Evolutionary conservation across 2,797 vertebrate species (phyloP), one percentile per base, ranked within the genome.

Genomic region (Premnoplex brunnescens): DNA sequence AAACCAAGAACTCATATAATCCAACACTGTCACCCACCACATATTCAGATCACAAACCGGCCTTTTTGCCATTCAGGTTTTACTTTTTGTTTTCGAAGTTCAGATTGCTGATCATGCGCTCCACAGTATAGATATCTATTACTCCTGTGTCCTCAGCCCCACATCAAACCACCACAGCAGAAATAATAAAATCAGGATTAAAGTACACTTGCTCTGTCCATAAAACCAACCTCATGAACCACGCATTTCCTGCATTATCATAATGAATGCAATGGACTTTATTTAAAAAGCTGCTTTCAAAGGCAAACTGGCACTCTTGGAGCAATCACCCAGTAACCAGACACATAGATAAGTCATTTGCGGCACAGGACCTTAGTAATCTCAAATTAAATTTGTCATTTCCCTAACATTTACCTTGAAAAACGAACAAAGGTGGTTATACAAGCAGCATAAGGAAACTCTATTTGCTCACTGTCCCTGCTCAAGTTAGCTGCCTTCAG

Each of bases 121-220:
- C 88, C 43, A 39, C 60, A 8, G 0, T 46, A 74, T 2, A 1
- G 75, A 6, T 52, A 91, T 56, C 89, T 67, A 64, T 44, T 58
- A 90, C 80, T 77, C 66, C 92, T 49, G 63, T 7, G 3, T 85
- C 77, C 79, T 87, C 92, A 88, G 87, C 71, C 67, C 71, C 69
- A 79, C 32, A 66, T 58, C 34, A 12, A 92, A 91, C 54, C 83
- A 91, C 46, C 72, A 68, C 4, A 13, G 77, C 41, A 95, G 81
- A 96, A 96, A 95, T 85, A 96, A 97, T 96, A 95, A 95, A 93
- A 43, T 51, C 73, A 88, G 86, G 95, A 96, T 72, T 97, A 97
- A 95, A 96, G 95, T 95, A 96, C 95, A 95, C 82, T 93, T 51
- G 76, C 71, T 94, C 80, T 75, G 79, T 93, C 84, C 85, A 95